Conservation (phyloP, 2,113 vertebrate genomes). For the Hemiscyllium ocellatum region DNA sequence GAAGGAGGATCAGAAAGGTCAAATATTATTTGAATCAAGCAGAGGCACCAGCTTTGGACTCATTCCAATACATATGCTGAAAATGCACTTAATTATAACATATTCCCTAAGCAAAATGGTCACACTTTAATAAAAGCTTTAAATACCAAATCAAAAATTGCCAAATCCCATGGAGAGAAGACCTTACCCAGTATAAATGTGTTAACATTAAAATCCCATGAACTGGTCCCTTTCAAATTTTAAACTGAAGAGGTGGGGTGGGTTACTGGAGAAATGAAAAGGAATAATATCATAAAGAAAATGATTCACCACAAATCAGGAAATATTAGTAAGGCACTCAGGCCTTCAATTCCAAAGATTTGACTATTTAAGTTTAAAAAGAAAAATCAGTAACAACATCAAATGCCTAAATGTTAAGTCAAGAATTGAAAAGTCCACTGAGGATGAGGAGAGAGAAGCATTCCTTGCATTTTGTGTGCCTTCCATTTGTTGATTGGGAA, state of each 20-base stretch:
- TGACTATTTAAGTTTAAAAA: neutral
- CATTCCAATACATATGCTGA: conserved; percentile 68
- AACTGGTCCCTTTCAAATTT: neutral
- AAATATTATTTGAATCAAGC: conserved; percentile 48
- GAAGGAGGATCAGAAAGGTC: neutral
- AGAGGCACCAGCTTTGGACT: conserved; percentile 56
- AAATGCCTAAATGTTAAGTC: neutral
- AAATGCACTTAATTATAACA: conserved; percentile 70
- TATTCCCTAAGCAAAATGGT: conserved; percentile 61
- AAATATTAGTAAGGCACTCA: neutral
- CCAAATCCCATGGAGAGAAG: neutral
- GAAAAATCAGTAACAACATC: neutral
- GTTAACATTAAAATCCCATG: neutral
- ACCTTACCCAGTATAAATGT: neutral
- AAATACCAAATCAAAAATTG: conserved; percentile 1
- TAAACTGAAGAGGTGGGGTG: neutral
- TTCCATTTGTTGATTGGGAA: neutral
- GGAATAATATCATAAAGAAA: neutral
- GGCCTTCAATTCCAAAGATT: neutral
- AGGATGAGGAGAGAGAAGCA: neutral
- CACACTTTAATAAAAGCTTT: conserved; percentile 46
- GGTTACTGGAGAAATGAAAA: neutral
- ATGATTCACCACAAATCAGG: neutral
- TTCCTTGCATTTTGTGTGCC: neutral
- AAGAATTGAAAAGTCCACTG: neutral